These are phyloP conservation scores for Rhabdornis inornatus DNA, from an alignment of 2,113 vertebrate genomes.

Conservation along the genomic window DNA sequence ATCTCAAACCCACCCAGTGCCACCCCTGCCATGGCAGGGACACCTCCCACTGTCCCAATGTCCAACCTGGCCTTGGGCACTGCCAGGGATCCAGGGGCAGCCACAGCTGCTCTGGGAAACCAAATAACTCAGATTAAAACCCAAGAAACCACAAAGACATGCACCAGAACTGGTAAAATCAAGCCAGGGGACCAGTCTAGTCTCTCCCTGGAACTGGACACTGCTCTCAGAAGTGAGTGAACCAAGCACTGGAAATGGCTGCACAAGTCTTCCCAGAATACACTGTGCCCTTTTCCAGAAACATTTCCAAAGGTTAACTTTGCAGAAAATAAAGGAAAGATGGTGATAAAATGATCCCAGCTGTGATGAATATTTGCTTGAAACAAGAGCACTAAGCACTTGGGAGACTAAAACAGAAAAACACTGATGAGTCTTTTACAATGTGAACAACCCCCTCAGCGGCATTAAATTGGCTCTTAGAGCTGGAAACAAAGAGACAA, in stretches of 20 bases:
- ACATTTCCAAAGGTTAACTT: background rate
- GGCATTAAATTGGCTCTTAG: background rate
- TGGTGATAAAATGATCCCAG: background rate
- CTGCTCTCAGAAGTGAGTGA: background rate
- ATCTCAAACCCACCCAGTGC: accelerated
- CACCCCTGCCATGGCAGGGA: background rate
- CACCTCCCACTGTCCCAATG: no score
- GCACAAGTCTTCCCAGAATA: background rate
- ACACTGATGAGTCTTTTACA: background rate
- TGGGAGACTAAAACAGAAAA: background rate
- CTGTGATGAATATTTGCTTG: background rate
- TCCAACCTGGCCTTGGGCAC: no score
- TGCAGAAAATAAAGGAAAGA: background rate
- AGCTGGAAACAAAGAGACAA: background rate
- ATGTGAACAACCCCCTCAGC: background rate
- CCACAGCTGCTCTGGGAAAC: background rate
- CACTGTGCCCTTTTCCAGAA: background rate
- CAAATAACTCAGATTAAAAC: background rate
- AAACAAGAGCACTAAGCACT: background rate
- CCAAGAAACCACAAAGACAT: background rate
- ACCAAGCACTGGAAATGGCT: background rate
- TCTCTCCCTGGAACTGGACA: background rate
- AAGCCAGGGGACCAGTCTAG: background rate
- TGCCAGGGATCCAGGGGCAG: background rate
- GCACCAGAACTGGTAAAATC: background rate